A percentile compares a stretch with the other conserved stretches of the same genome.
These are phyloP conservation scores for Irena cyanogastra DNA, from an alignment of 2,113 vertebrate species.

Conservation along the genomic window DNA sequence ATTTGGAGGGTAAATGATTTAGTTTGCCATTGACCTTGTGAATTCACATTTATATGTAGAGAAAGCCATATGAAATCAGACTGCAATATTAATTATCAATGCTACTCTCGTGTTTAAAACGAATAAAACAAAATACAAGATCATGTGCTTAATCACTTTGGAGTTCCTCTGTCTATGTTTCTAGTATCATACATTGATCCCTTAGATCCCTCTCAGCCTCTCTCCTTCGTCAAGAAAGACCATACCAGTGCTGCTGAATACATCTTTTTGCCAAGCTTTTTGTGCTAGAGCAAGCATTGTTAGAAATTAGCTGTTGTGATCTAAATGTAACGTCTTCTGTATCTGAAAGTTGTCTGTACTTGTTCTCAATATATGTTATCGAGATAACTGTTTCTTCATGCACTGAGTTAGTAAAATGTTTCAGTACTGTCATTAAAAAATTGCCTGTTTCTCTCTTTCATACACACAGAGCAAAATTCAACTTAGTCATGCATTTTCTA, in stretches of 20 bases:
- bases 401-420: constrained; percentile 71
- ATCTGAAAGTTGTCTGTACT: constrained; percentile 71
- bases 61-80: constrained; percentile 81
- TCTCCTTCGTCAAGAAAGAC: constrained; percentile 20
- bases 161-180: constrained; percentile 64
- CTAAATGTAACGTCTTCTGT: constrained; percentile 77
- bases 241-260: constrained; percentile 27
- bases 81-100: constrained; percentile 73
- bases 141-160: constrained; percentile 33
- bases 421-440: constrained; percentile 68
- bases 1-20: constrained; percentile 24
- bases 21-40: constrained; percentile 55
- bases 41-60: constrained; percentile 70
- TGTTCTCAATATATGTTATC: constrained; percentile 57
- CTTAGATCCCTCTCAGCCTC: background rate
- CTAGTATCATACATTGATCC: background rate
- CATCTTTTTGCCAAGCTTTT: constrained; percentile 52
- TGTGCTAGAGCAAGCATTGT: constrained; percentile 49
- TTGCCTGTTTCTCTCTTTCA: constrained; percentile 65
- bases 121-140: constrained; percentile 20
- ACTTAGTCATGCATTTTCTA: constrained; percentile 73
- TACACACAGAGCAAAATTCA: constrained; percentile 45
- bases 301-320: constrained; percentile 76
- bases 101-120: constrained; percentile 51
- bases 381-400: constrained; percentile 63